These are phyloP conservation scores for Agrotis ipsilon DNA, from an alignment of 2,888 invertebrate species.

Conservation along the genomic window DNA sequence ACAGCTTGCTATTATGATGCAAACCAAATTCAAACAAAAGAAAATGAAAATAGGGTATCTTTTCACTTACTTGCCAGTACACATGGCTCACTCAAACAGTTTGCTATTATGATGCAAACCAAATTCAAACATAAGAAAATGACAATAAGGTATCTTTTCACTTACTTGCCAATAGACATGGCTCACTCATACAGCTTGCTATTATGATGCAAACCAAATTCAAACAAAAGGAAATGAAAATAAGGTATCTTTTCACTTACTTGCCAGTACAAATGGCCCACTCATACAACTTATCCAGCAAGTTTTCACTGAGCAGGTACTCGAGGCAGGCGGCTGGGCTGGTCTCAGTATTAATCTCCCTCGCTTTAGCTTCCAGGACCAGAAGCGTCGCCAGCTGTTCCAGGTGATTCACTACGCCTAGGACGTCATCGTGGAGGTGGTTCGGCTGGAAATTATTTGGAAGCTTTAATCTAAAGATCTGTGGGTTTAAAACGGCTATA, in stretches of 20 bases:
- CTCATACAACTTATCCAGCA: constrained; percentile 96
- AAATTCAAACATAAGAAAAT: neutral
- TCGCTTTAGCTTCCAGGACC: constrained; percentile 94
- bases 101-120: neutral
- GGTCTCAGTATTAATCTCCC: constrained; percentile 78
- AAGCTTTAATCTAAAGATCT: neutral
- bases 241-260: constrained; percentile 80
- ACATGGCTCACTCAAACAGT: too few species aligned
- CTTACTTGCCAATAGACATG: constrained; percentile 94
- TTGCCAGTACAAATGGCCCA: constrained; percentile 97
- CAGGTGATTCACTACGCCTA: constrained; percentile 97
- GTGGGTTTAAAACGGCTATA: too few species aligned
- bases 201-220: neutral
- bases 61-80: too few species aligned
- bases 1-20: too few species aligned
- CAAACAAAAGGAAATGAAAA: neutral
- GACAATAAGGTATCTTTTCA: neutral
- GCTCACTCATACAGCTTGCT: constrained; percentile 97
- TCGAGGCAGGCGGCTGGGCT: constrained; percentile 93
- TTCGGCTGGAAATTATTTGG: constrained; percentile 75
- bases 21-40: too few species aligned
- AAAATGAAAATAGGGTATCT: too few species aligned
- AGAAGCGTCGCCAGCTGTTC: constrained; percentile 97
- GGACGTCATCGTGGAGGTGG: constrained; percentile 95
- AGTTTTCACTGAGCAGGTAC: constrained; percentile 95